Percentiles rank a stretch among this genome's conserved stretches.
phyloP scores from a whole-genome alignment of 2,888 invertebrate genomes.

The Taphrorychus bicolor region DNA sequence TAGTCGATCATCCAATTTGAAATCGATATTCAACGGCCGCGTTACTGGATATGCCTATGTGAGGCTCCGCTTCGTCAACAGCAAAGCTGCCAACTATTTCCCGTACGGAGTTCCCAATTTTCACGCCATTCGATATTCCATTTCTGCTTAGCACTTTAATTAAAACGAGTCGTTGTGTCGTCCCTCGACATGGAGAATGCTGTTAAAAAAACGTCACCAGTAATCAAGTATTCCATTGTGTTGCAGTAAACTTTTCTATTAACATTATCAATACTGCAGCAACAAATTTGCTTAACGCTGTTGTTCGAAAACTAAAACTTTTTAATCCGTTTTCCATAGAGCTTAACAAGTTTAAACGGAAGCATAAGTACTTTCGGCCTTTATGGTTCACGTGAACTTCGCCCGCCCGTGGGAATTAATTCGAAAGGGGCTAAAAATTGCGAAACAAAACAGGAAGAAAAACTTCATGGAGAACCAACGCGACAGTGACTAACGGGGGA shows the following conservation, averaged over 20 bases:
- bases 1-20: not conserved
- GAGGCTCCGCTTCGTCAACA: slow-evolving; percentile 1
- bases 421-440: not conserved
- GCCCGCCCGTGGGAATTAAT: not conserved
- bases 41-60: not conserved
- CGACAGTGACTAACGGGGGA: not conserved
- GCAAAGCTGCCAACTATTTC: slow-evolving; percentile 12
- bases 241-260: not conserved
- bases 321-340: not conserved
- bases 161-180: slow-evolving; percentile 27
- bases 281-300: not conserved
- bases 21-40: not conserved
- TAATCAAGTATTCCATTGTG: no score
- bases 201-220: not conserved
- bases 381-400: not conserved
- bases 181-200: slow-evolving; percentile 7
- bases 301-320: no score
- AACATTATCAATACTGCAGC: not conserved
- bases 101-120: slow-evolving; percentile 15
- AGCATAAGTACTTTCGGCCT: not conserved
- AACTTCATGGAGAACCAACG: not conserved
- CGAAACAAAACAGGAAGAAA: not conserved
- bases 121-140: slow-evolving; percentile 34
- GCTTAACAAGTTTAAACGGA: not conserved
- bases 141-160: slow-evolving; percentile 26